Conservation (phyloP, 2,888 invertebrate genomes). For the Leptopilina syphax region DNA sequence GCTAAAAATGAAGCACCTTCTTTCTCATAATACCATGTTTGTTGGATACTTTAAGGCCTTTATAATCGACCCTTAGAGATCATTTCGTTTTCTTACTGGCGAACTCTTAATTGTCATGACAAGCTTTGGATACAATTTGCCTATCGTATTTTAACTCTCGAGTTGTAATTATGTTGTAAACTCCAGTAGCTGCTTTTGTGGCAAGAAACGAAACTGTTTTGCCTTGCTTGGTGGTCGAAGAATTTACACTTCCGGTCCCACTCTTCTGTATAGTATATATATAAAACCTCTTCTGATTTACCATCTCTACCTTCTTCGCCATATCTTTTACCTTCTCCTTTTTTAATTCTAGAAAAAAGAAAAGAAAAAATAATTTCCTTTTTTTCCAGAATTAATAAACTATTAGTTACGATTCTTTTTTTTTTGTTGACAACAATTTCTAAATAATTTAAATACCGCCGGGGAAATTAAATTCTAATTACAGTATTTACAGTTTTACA, state of each 20-base stretch:
- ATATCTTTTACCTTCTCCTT: too few species aligned
- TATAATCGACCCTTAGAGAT: slow-evolving; percentile 27
- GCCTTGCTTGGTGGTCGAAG: slow-evolving; percentile 24
- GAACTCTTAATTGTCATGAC: slow-evolving; percentile 37
- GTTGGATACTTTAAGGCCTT: slow-evolving; percentile 32
- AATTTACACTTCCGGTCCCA: slow-evolving; percentile 24
- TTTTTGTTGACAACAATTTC: background rate
- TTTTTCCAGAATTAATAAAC: slow-evolving; percentile 22
- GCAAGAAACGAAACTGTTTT: slow-evolving; percentile 38
- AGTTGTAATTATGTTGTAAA: slow-evolving; percentile 40
- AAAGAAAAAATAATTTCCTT: background rate
- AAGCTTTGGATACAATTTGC: slow-evolving; percentile 39
- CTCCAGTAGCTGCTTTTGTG: slow-evolving; percentile 2
- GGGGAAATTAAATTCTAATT: too few species aligned
- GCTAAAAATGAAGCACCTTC: slow-evolving; percentile 20
- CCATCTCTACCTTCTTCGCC: too few species aligned
- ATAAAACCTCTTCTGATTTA: background rate
- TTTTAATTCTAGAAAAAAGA: too few species aligned
- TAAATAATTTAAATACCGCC: too few species aligned
- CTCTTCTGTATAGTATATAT: too few species aligned
- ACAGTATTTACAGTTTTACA: too few species aligned
- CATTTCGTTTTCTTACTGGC: slow-evolving; percentile 24
- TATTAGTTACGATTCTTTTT: background rate
- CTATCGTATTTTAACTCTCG: slow-evolving; percentile 34
- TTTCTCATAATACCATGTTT: slow-evolving; percentile 14